Evolutionary conservation across 92 coral and sea anemone species (phyloP).

Genomic region (Diadumene lineata): DNA sequence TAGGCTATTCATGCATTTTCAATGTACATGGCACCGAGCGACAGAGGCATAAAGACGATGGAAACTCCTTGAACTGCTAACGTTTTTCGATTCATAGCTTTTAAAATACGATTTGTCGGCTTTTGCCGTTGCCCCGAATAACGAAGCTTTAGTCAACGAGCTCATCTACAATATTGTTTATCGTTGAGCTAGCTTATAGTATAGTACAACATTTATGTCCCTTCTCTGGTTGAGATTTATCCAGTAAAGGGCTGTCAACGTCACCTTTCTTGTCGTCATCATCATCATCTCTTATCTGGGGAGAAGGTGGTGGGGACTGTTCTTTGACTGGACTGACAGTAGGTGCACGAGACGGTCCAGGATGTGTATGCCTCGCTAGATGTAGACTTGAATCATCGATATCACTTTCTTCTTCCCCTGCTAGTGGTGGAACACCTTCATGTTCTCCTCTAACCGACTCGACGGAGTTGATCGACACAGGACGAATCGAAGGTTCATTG

Average conservation of each 20-base stretch:
- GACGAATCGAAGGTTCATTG: conserved; percentile 21
- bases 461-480: conserved; percentile 21
- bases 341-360: conserved; percentile 35
- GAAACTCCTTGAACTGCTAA: too few species aligned
- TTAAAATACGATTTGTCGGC: too few species aligned
- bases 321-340: conserved; percentile 39
- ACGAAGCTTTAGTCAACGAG: too few species aligned
- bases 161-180: too few species aligned
- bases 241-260: conserved; percentile 28
- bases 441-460: conserved; percentile 39
- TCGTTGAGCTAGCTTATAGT: conserved; percentile 14
- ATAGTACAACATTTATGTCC: conserved; percentile 48
- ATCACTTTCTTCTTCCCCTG: conserved; percentile 46
- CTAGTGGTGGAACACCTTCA: conserved; percentile 40
- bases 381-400: conserved; percentile 36
- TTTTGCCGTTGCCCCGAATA: too few species aligned
- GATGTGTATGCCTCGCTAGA: conserved; percentile 19
- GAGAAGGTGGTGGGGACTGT: conserved; percentile 6
- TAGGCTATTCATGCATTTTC: too few species aligned
- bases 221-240: conserved; percentile 6
- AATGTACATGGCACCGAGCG: too few species aligned
- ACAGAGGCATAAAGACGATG: too few species aligned
- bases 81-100: too few species aligned
- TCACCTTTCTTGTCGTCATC: neutral
- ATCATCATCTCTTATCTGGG: neutral